These are phyloP conservation scores for Dermolepida albohirtum DNA, from an alignment of 2,888 invertebrate species.

Conservation along the genomic window DNA sequence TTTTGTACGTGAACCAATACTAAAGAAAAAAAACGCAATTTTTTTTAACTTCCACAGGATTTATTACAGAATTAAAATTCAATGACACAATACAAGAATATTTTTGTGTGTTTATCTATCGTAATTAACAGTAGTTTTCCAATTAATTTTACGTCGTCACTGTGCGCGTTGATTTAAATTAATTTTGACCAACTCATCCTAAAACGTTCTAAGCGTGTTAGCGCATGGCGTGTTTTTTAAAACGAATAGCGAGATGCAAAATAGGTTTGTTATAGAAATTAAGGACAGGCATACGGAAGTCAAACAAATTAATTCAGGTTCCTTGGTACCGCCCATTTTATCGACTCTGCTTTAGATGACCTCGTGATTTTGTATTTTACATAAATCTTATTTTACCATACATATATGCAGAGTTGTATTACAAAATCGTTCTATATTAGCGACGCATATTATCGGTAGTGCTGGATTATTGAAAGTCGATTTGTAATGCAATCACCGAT, in stretches of 20 bases:
- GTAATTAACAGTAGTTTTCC: slow-evolving; percentile 1
- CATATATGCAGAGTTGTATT: slow-evolving; percentile 30
- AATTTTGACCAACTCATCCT: slow-evolving; percentile 16
- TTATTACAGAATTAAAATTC: slow-evolving; percentile 14
- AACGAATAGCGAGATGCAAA: neutral
- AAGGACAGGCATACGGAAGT: slow-evolving; percentile 37
- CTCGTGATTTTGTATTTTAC: slow-evolving; percentile 40
- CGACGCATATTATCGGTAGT: slow-evolving; percentile 27
- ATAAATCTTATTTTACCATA: slow-evolving; percentile 41
- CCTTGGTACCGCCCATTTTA: slow-evolving; percentile 35
- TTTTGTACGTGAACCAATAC: neutral
- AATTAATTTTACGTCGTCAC: no score
- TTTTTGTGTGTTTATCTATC: slow-evolving; percentile 12
- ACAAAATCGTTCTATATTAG: slow-evolving; percentile 33
- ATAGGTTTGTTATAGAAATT: slow-evolving; percentile 19
- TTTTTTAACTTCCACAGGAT: slow-evolving; percentile 9
- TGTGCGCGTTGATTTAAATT: neutral
- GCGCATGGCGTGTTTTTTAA: neutral
- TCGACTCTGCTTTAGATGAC: slow-evolving; percentile 32
- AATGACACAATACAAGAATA: slow-evolving; percentile 5
- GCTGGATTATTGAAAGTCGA: slow-evolving; percentile 26
- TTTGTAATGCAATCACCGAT: no score
- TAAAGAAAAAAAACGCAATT: neutral
- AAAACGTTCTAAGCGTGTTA: no score
- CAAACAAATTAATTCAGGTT: slow-evolving; percentile 40